These are phyloP conservation scores for mouse (Mus musculus) DNA, from an alignment of 2,113 vertebrate species.

Conservation along the genomic window DNA sequence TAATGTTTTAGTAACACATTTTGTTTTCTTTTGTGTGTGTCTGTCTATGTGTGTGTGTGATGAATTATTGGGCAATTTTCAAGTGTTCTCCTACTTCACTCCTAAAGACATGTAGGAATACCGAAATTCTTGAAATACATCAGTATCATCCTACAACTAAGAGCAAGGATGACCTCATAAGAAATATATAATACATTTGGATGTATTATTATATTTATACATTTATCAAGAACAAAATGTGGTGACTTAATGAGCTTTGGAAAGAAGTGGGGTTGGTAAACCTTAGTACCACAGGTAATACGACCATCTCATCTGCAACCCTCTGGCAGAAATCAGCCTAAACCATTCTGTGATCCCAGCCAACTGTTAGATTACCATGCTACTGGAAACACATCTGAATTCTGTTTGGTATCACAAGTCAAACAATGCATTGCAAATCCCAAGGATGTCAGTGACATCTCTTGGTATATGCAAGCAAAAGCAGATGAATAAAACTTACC, in stretches of 20 bases:
- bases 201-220: neutral
- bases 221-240: neutral
- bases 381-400: neutral
- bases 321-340: neutral
- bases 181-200: neutral
- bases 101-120: neutral
- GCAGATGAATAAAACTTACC: neutral
- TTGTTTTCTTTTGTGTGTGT: neutral
- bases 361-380: neutral
- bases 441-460: neutral
- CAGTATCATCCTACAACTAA: neutral
- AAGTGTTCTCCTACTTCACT: neutral
- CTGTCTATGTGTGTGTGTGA: neutral
- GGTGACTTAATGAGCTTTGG: neutral
- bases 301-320: neutral
- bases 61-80: neutral
- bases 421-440: neutral
- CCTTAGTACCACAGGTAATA: neutral
- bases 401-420: neutral
- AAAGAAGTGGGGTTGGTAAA: neutral
- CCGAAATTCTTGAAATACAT: constrained; percentile 22
- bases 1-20: neutral
- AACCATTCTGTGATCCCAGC: neutral
- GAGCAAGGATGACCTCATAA: constrained; percentile 1
- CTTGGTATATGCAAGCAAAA: neutral